A percentile compares a stretch with the other conserved stretches of the same genome.
Conservation (phyloP, 1,140 invertebrate species). For the Pseudoatta argentina region DNA sequence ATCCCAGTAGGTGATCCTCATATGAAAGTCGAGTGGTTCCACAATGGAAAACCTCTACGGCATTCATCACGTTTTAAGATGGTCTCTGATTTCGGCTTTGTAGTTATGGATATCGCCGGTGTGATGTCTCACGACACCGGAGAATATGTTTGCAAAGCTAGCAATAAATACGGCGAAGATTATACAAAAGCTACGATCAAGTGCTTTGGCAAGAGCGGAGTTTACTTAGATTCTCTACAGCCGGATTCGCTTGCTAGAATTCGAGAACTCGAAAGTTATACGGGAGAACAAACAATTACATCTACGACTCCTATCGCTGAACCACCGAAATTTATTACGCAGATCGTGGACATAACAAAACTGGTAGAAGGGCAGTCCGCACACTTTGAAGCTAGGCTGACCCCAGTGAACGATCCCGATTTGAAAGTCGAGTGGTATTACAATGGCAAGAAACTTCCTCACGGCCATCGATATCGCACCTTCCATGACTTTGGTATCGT, state of each 20-base stretch:
- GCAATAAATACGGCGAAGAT: constrained; percentile 96
- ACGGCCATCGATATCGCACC: constrained; percentile 97
- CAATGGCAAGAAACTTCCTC: constrained; percentile 96
- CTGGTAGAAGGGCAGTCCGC: constrained; percentile 97
- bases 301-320: constrained; percentile 90
- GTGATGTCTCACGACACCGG: constrained; percentile 97
- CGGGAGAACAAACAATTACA: constrained; percentile 88
- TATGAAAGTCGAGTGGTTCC: constrained; percentile 98
- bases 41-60: constrained; percentile 94
- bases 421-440: constrained; percentile 98
- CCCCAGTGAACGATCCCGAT: constrained; percentile 96
- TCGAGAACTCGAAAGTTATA: constrained; percentile 93
- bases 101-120: constrained; percentile 97
- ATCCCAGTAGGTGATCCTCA: constrained; percentile 97
- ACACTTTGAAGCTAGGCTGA: constrained; percentile 96
- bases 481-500: constrained; percentile 99
- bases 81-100: constrained; percentile 98
- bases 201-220: constrained; percentile 94
- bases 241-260: constrained; percentile 97
- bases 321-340: constrained; percentile 96
- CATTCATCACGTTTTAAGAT: constrained; percentile 97
- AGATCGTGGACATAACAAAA: constrained; percentile 93
- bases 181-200: constrained; percentile 93
- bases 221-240: constrained; percentile 97
- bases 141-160: constrained; percentile 96